Percentiles rank a stretch among this genome's conserved stretches.
These are phyloP conservation scores for Pollenia amentaria DNA, from an alignment of 2,888 invertebrate species.

Conservation along the genomic window DNA sequence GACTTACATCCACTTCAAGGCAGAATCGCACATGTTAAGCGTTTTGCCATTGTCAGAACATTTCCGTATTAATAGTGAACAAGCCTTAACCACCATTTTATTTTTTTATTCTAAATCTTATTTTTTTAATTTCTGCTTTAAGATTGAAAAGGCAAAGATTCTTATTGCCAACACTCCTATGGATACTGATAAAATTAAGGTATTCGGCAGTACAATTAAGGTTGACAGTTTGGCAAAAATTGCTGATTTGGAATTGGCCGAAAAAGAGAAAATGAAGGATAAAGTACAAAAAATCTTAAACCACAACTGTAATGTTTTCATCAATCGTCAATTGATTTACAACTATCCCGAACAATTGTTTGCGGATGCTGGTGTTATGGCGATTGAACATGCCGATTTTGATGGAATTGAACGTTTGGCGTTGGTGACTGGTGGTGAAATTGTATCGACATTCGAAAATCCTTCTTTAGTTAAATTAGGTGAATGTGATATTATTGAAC, in stretches of 20 bases:
- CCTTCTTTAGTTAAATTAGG: constrained; percentile 97
- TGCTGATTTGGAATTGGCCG: constrained; percentile 98
- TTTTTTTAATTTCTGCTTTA: not conserved
- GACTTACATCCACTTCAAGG: too few species aligned
- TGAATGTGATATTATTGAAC: constrained; percentile 97
- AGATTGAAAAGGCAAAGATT: constrained; percentile 96
- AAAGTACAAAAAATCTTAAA: constrained; percentile 98
- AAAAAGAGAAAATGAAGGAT: constrained; percentile 99
- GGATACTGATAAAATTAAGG: constrained; percentile 99
- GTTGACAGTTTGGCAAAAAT: constrained; percentile 97
- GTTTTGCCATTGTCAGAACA: too few species aligned
- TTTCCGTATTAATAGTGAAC: too few species aligned
- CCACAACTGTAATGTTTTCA: constrained; percentile 98
- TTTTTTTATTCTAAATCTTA: too few species aligned
- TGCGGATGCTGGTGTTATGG: constrained; percentile 99
- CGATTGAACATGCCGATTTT: constrained; percentile 99
- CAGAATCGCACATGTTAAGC: too few species aligned
- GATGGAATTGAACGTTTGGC: constrained; percentile 99
- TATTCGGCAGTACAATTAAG: constrained; percentile 97
- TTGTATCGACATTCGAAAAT: constrained; percentile 98
- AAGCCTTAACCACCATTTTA: too few species aligned
- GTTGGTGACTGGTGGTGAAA: constrained; percentile 98
- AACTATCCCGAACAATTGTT: constrained; percentile 99
- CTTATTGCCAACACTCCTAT: constrained; percentile 99
- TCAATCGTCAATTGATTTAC: constrained; percentile 99